phyloP scores from a whole-genome alignment of 2,113 vertebrate genomes.

The Lepisosteus osseus region DNA sequence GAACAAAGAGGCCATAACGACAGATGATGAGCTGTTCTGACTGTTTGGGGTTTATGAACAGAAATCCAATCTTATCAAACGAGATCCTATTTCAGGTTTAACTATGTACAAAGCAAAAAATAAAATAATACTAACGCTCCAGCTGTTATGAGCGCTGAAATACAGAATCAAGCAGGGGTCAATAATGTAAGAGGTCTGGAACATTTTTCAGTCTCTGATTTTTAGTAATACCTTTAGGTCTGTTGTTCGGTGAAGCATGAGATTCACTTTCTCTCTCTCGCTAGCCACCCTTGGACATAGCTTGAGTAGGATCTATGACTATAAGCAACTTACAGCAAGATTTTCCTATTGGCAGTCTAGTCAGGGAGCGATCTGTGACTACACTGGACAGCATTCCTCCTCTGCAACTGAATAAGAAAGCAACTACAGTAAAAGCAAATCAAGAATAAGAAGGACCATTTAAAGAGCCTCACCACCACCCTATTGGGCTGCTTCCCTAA shows the following conservation, averaged over 20 bases:
- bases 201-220: constrained; percentile 2
- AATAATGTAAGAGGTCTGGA: neutral
- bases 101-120: neutral
- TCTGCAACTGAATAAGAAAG: constrained; percentile 11
- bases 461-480: neutral
- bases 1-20: too few relatives aligned
- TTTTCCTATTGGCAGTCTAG: neutral
- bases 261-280: neutral
- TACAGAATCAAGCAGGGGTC: neutral
- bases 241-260: constrained; percentile 3
- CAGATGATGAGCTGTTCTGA: too few relatives aligned
- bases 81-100: too few relatives aligned
- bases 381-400: constrained; percentile 3
- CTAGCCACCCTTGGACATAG: neutral
- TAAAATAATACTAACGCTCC: neutral
- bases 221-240: neutral
- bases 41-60: too few relatives aligned
- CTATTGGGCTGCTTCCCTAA: neutral
- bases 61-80: too few relatives aligned
- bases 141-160: neutral
- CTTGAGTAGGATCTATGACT: neutral
- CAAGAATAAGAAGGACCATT: constrained; percentile 10
- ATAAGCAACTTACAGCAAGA: constrained; percentile 5
- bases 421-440: neutral
- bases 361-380: constrained; percentile 3